Evolutionary conservation across 2,888 invertebrate genomes (phyloP).

Genomic region (Odontothrips loti): DNA sequence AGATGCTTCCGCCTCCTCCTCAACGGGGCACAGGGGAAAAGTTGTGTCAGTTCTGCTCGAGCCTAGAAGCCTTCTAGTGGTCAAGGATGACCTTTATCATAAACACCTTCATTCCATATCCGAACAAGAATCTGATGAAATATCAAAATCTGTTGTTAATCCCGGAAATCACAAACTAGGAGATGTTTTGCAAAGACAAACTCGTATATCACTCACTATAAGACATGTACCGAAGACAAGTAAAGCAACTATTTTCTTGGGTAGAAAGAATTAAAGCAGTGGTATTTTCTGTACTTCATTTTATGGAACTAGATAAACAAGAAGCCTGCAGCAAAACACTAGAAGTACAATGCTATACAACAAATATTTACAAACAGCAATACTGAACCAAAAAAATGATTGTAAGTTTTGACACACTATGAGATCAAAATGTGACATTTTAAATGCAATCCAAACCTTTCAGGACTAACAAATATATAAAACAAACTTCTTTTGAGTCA

Average conservation of each 20-base stretch:
- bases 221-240: constrained; percentile 87
- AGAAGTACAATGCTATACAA: too few relatives aligned
- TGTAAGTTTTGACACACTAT: too few relatives aligned
- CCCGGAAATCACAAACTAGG: constrained; percentile 54
- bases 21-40: constrained; percentile 41
- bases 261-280: background rate
- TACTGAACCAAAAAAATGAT: too few relatives aligned
- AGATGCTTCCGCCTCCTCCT: background rate
- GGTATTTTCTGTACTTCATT: background rate
- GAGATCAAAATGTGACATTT: too few relatives aligned
- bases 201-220: constrained; percentile 85
- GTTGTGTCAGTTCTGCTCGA: constrained; percentile 77
- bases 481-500: background rate
- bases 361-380: too few relatives aligned
- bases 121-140: constrained; percentile 61
- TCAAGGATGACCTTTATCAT: constrained; percentile 77
- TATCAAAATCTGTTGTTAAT: constrained; percentile 60
- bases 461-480: background rate
- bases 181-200: constrained; percentile 57
- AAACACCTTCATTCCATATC: constrained; percentile 83
- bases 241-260: constrained; percentile 44
- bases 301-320: background rate
- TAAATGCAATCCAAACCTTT: background rate
- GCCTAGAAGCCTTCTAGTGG: constrained; percentile 79
- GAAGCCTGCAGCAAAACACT: too few relatives aligned